These are phyloP conservation scores for Hapalemur alaotrensis DNA, from an alignment of 2,797 vertebrate species.

Conservation along the genomic window DNA sequence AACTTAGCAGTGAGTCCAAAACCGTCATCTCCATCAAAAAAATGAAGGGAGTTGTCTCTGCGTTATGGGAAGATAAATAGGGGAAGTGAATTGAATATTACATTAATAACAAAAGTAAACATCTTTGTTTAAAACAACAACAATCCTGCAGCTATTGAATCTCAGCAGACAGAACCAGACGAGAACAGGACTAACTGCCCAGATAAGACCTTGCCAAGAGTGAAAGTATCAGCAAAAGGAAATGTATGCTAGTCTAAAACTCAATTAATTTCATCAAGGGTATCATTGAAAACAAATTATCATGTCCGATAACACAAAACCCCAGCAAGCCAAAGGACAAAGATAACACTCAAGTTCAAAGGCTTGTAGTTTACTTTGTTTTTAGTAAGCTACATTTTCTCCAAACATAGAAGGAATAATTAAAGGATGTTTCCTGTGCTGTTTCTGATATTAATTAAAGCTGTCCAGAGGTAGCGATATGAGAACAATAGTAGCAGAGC, in stretches of 20 bases:
- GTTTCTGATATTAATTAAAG: slow-evolving; percentile 79
- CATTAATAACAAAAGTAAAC: slow-evolving; percentile 74
- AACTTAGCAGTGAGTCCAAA: slow-evolving; percentile 54
- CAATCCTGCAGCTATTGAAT: slow-evolving; percentile 65
- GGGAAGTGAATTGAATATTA: slow-evolving; percentile 60
- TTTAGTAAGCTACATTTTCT: slow-evolving; percentile 75
- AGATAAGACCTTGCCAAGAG: slow-evolving; percentile 85
- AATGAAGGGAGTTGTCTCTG: not conserved
- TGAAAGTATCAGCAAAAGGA: slow-evolving; percentile 84
- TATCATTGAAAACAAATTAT: slow-evolving; percentile 86
- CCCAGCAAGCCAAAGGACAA: slow-evolving; percentile 79
- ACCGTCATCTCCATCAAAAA: slow-evolving; percentile 28
- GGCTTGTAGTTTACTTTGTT: slow-evolving; percentile 80
- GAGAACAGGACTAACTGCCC: slow-evolving; percentile 64
- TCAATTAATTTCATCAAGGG: slow-evolving; percentile 86
- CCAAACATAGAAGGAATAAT: slow-evolving; percentile 80
- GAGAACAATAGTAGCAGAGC: slow-evolving; percentile 71
- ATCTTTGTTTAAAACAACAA: slow-evolving; percentile 67
- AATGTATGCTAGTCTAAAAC: slow-evolving; percentile 84
- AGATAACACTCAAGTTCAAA: slow-evolving; percentile 83
- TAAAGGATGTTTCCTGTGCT: slow-evolving; percentile 81
- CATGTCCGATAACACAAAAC: slow-evolving; percentile 83
- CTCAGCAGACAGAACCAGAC: slow-evolving; percentile 73
- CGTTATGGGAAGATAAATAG: slow-evolving; percentile 61
- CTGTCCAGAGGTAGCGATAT: slow-evolving; percentile 59